A percentile compares a stretch with the other conserved stretches of the same genome.
phyloP scores from a whole-genome alignment of 2,888 invertebrate species.

The Tipula unca region DNA sequence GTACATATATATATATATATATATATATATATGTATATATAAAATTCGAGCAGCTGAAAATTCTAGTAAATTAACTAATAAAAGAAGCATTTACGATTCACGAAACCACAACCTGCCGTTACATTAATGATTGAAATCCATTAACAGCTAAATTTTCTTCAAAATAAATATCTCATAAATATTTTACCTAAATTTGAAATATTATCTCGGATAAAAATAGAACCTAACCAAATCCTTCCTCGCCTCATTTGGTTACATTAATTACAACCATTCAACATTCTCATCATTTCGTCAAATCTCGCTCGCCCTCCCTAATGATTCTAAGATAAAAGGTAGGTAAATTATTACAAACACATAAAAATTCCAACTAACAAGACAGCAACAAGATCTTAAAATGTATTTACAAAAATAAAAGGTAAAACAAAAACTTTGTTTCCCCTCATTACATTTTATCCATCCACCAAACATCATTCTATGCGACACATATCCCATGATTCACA shows the following conservation, averaged over 20 bases:
- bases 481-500: background rate
- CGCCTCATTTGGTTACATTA: background rate
- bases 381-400: background rate
- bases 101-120: background rate
- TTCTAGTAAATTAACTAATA: background rate
- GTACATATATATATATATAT: too few relatives aligned
- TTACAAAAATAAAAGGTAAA: background rate
- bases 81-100: background rate
- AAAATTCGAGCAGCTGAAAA: background rate
- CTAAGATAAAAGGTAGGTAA: background rate
- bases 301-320: background rate
- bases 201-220: background rate
- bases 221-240: background rate
- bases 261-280: background rate
- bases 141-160: background rate
- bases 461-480: background rate
- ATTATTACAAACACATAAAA: background rate
- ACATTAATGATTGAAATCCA: background rate
- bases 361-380: background rate
- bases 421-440: background rate
- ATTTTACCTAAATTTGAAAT: background rate
- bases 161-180: background rate
- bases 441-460: background rate
- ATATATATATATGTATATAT: too few relatives aligned
- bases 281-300: background rate